Conservation (phyloP, 1,140 invertebrate genomes). For the Lepidurus apus region DNA sequence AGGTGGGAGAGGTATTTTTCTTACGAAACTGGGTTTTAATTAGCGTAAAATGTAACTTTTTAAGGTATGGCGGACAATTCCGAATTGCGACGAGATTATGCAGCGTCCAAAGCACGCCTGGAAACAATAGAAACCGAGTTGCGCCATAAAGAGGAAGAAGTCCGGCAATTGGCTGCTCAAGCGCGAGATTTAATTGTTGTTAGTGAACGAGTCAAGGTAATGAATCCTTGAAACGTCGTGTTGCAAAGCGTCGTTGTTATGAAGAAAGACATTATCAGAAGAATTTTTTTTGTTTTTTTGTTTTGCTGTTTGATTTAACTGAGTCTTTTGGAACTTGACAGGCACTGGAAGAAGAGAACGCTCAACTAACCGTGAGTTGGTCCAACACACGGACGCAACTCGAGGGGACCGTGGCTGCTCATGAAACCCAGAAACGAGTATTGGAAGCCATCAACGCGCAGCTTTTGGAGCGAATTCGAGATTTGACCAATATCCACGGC, state of each 20-base stretch:
- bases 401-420: constrained; percentile 69
- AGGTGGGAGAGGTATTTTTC: constrained; percentile 55
- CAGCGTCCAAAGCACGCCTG: constrained; percentile 61
- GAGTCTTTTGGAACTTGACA: constrained; percentile 39
- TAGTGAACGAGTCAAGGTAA: constrained; percentile 38
- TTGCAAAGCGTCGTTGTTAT: not conserved
- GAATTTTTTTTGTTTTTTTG: not conserved
- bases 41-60: constrained; percentile 39
- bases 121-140: constrained; percentile 69
- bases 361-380: constrained; percentile 62
- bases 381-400: constrained; percentile 74
- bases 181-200: constrained; percentile 36
- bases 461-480: constrained; percentile 74
- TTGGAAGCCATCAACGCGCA: constrained; percentile 76
- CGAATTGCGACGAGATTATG: constrained; percentile 54
- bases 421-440: constrained; percentile 77
- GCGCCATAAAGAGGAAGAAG: constrained; percentile 70
- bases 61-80: constrained; percentile 36
- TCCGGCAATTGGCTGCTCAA: constrained; percentile 43
- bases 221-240: constrained; percentile 27
- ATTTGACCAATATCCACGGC: constrained; percentile 74
- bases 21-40: constrained; percentile 29
- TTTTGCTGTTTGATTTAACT: not conserved
- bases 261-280: too few relatives aligned
- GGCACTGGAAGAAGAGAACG: constrained; percentile 65